Conservation (phyloP, 35 echinoderm and acorn worm species). For the Ophioderma brevispina region DNA sequence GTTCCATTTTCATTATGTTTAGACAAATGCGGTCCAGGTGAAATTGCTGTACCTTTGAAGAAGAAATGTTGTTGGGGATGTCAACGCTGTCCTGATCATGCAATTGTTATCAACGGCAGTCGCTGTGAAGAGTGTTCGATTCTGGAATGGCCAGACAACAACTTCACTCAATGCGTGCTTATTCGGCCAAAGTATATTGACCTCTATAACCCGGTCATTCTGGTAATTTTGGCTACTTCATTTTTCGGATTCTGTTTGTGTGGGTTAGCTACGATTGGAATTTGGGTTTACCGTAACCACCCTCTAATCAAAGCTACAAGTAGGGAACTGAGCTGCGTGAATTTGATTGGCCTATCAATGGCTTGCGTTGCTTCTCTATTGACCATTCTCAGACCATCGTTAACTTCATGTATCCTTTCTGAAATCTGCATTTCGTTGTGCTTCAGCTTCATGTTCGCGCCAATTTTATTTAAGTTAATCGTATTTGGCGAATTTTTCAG, state of each 20-base stretch:
- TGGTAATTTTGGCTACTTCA: neutral
- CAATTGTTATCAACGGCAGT: constrained; percentile 11
- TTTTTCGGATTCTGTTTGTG: neutral
- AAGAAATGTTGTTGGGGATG: constrained; percentile 45
- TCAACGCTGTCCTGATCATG: neutral
- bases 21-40: neutral
- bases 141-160: neutral
- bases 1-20: constrained; percentile 18
- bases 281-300: constrained; percentile 20
- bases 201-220: neutral
- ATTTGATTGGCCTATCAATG: constrained; percentile 23
- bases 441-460: neutral
- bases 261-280: neutral
- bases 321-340: constrained; percentile 46
- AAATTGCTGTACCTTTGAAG: constrained; percentile 2
- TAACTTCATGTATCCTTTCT: neutral
- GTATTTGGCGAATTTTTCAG: neutral
- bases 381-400: neutral
- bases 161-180: neutral
- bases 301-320: constrained; percentile 45
- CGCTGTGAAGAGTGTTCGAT: neutral
- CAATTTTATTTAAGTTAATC: neutral
- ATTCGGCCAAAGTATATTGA: neutral
- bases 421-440: neutral
- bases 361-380: neutral